Evolutionary conservation across 2,888 invertebrate genomes (phyloP).

Genomic region (Meliscaeva auricollis): DNA sequence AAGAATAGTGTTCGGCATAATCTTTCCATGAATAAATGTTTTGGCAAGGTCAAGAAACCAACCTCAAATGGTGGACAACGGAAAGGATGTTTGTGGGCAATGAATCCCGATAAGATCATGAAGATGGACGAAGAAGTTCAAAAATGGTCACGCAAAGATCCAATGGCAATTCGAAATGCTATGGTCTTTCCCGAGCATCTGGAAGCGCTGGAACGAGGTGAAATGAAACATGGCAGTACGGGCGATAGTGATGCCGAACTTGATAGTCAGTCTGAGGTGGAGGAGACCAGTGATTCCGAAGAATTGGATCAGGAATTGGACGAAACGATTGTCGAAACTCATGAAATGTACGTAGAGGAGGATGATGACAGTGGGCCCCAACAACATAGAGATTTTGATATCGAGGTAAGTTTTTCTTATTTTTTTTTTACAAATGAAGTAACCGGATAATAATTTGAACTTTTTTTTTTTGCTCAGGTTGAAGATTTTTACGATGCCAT

Average conservation of each 20-base stretch:
- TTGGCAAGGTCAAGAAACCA: conserved; percentile 98
- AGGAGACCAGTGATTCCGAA: conserved; percentile 85
- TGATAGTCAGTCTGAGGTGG: conserved; percentile 84
- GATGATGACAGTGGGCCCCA: conserved; percentile 83
- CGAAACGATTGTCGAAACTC: conserved; percentile 84
- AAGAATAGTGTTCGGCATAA: conserved; percentile 99
- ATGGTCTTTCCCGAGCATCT: conserved; percentile 97
- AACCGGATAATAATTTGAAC: too few relatives aligned
- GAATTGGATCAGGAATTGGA: conserved; percentile 85
- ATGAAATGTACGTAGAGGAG: conserved; percentile 84
- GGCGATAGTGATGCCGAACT: conserved; percentile 87
- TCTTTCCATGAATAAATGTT: conserved; percentile 98
- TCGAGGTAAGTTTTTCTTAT: conserved; percentile 84
- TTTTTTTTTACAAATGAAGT: too few relatives aligned
- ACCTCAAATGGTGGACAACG: conserved; percentile 93
- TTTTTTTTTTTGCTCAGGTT: conserved; percentile 84
- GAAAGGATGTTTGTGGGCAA: conserved; percentile 97
- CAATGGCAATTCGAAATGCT: conserved; percentile 94
- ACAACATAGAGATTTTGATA: conserved; percentile 86
- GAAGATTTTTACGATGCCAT: conserved; percentile 90
- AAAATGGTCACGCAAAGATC: conserved; percentile 98
- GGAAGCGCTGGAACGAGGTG: conserved; percentile 93
- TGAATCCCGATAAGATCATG: conserved; percentile 96
- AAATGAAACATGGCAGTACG: conserved; percentile 91
- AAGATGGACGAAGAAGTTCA: conserved; percentile 99